phyloP scores from a whole-genome alignment of 2,113 vertebrate genomes.

The Psilopsiagon aurifrons region DNA sequence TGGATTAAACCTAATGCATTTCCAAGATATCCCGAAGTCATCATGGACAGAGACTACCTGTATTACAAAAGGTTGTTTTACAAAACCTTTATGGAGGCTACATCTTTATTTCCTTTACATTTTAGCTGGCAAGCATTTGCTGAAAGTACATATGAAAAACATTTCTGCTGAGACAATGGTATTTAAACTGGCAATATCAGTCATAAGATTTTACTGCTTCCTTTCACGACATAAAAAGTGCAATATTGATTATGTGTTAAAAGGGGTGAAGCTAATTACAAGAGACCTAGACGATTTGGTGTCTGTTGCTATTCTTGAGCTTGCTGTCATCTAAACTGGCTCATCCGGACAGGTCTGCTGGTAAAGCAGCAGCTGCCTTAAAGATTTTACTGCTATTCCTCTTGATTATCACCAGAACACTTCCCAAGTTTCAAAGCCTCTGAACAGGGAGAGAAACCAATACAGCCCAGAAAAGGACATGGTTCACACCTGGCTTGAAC shows the following conservation, averaged over 20 bases:
- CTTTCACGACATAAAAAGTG: background rate
- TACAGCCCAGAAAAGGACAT: background rate
- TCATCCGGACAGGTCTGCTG: background rate
- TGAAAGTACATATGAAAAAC: background rate
- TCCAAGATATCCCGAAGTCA: background rate
- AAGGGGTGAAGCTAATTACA: background rate
- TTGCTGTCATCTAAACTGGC: background rate
- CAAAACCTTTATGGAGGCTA: background rate
- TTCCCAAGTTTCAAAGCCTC: background rate
- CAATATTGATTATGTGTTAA: background rate
- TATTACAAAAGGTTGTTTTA: background rate
- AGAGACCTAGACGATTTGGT: background rate
- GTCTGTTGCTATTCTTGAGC: background rate
- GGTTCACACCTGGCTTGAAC: background rate
- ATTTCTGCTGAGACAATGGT: background rate
- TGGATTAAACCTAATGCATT: background rate
- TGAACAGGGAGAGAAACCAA: background rate
- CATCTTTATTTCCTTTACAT: background rate
- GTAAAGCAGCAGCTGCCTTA: background rate
- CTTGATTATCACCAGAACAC: background rate
- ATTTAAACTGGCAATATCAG: background rate
- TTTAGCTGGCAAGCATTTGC: background rate
- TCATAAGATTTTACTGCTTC: background rate
- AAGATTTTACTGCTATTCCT: background rate
- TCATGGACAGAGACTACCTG: background rate